Conservation (phyloP, 2,797 vertebrate species). For the Rhinophrynus dorsalis region DNA sequence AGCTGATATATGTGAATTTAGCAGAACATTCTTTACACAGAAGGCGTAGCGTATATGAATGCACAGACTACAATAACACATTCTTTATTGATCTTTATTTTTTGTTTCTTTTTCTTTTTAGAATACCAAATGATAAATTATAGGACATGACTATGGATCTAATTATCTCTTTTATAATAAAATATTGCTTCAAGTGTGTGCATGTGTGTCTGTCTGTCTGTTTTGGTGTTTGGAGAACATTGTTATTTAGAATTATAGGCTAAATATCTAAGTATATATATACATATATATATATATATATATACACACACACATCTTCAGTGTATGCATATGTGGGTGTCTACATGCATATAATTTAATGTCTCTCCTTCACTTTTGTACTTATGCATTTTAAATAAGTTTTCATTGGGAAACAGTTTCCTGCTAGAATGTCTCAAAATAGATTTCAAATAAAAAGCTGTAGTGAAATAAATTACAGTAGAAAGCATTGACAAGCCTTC, state of each 20-base stretch:
- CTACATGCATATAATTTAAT: conserved; percentile 4
- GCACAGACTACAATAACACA: not conserved
- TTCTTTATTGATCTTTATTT: not conserved
- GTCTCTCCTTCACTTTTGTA: not conserved
- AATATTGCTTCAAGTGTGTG: not conserved
- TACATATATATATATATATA: not conserved
- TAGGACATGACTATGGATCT: not conserved
- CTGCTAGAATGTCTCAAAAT: not conserved
- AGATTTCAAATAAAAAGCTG: not conserved
- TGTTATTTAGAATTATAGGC: not conserved
- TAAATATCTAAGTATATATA: not conserved
- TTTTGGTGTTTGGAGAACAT: not conserved
- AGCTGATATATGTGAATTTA: conserved; percentile 2
- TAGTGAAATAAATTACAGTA: not conserved
- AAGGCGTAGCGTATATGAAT: not conserved
- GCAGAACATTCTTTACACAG: not conserved
- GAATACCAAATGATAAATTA: conserved; percentile 1
- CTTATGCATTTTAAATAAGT: not conserved
- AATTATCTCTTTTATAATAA: conserved; percentile 2
- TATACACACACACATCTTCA: not conserved
- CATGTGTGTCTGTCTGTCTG: not conserved
- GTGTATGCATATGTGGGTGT: not conserved
- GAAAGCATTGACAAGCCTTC: not conserved
- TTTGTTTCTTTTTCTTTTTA: not conserved
- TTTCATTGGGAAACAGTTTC: not conserved